phyloP scores from a whole-genome alignment of 2,113 vertebrate species.

The Rhegmatorhina hoffmannsi region DNA sequence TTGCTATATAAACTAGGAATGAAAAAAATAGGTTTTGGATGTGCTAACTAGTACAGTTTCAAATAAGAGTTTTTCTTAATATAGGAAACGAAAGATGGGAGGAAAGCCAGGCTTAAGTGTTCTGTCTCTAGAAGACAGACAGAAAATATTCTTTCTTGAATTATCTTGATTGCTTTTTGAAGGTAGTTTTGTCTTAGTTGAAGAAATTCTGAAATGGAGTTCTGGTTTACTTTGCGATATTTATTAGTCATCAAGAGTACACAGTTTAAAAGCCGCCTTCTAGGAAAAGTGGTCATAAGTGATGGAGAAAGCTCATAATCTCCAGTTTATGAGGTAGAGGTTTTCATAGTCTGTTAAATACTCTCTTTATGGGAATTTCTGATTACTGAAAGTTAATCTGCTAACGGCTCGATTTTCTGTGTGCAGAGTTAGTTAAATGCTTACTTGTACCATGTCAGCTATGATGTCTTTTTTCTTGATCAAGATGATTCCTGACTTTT shows the following conservation, averaged over 20 bases:
- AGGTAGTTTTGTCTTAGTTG: not conserved
- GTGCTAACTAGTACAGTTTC: not conserved
- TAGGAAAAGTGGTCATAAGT: not conserved
- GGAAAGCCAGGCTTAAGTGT: not conserved
- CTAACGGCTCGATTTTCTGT: not conserved
- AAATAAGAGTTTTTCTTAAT: not conserved
- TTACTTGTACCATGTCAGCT: not conserved
- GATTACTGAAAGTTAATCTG: not conserved
- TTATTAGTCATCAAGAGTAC: not conserved
- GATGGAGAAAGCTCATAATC: not conserved
- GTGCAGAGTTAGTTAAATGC: not conserved
- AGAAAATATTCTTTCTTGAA: not conserved
- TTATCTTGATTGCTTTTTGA: not conserved
- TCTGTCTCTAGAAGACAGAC: not conserved
- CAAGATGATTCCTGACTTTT: not conserved
- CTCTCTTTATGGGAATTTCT: not conserved
- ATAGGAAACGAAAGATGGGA: not conserved
- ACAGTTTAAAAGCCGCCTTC: not conserved
- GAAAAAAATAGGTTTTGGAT: not conserved
- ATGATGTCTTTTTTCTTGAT: not conserved
- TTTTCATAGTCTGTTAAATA: not conserved
- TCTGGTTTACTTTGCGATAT: not conserved
- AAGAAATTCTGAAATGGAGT: not conserved
- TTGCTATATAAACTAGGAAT: not conserved
- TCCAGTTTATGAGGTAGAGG: not conserved